Conservation (phyloP, 2,888 invertebrate genomes). For the Epinotia ramella region DNA sequence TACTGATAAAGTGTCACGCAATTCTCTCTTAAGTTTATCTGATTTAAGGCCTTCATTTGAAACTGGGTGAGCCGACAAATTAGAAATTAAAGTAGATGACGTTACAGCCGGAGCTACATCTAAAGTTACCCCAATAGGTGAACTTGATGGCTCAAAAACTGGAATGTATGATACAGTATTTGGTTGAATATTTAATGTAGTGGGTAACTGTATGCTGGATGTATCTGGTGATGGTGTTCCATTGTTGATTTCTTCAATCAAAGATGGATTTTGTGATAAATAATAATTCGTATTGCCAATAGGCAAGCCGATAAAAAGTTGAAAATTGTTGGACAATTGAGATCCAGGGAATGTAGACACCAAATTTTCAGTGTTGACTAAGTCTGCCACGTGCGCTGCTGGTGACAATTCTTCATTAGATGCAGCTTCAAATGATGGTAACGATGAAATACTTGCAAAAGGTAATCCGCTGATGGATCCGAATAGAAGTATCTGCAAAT, state of each 20-base stretch:
- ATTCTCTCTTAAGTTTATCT: conserved; percentile 3
- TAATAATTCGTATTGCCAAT: neutral
- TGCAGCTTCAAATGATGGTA: conserved; percentile 14
- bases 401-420: conserved; percentile 3
- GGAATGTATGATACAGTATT: neutral
- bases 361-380: neutral
- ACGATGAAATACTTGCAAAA: conserved; percentile 35
- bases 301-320: conserved; percentile 23
- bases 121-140: neutral
- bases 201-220: neutral
- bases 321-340: neutral
- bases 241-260: neutral
- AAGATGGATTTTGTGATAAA: neutral
- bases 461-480: conserved; percentile 26
- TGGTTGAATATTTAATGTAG: neutral
- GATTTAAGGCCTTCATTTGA: neutral
- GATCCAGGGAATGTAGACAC: neutral
- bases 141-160: neutral
- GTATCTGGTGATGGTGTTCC: neutral
- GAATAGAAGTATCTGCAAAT: conserved; percentile 33
- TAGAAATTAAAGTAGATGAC: neutral
- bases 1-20: conserved; percentile 10
- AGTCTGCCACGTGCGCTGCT: neutral
- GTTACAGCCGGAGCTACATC: neutral
- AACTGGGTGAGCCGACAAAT: neutral